Evolutionary conservation across 2,888 invertebrate genomes (phyloP).

Genomic region (Amaurobius ferox): DNA sequence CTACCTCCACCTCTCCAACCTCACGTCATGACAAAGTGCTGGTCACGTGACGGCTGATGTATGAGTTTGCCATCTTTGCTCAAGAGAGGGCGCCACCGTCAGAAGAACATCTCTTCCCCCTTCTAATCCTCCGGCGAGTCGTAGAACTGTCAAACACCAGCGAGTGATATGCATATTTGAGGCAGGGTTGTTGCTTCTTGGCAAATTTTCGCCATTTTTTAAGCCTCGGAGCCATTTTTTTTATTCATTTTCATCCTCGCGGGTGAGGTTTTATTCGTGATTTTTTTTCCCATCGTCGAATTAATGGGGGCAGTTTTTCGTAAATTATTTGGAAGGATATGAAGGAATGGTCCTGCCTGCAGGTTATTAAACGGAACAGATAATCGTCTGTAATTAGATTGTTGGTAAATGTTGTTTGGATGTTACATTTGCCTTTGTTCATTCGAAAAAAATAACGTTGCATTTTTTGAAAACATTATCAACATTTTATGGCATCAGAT

Average conservation of each 20-base stretch:
- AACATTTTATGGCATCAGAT: too few species aligned
- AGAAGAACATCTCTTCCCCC: slow-evolving; percentile 19
- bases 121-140: slow-evolving; percentile 53
- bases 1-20: slow-evolving; percentile 14
- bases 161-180: slow-evolving; percentile 68
- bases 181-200: slow-evolving; percentile 34
- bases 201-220: slow-evolving; percentile 56
- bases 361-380: not conserved
- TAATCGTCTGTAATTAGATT: not conserved
- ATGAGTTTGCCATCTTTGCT: slow-evolving; percentile 55
- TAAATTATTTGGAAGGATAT: slow-evolving; percentile 9
- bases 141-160: slow-evolving; percentile 63
- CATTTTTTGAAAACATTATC: too few species aligned
- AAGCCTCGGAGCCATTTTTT: not conserved
- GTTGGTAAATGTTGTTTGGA: not conserved
- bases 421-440: not conserved
- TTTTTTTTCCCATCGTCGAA: not conserved
- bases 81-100: slow-evolving; percentile 66
- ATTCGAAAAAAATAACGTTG: not conserved
- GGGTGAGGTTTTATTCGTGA: not conserved
- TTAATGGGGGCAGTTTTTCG: not conserved
- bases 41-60: slow-evolving; percentile 69
- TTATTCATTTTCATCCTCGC: slow-evolving; percentile 6
- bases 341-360: not conserved
- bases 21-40: slow-evolving; percentile 63